Evolutionary conservation across 2,888 invertebrate species (phyloP).

Genomic region (Adela reaumurella): DNA sequence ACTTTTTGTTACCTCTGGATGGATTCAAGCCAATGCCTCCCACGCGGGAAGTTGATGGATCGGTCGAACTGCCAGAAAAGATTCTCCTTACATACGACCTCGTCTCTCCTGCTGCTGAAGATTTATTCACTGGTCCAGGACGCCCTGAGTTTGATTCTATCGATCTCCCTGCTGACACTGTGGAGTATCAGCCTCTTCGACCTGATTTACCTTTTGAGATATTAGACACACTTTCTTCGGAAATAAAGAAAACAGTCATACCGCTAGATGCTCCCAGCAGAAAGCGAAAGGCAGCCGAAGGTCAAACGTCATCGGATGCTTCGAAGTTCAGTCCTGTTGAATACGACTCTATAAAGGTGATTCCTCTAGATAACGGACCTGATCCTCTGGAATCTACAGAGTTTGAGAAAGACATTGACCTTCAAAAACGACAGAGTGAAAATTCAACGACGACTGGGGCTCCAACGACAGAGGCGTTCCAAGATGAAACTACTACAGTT

Average conservation of each 20-base stretch:
- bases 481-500: not conserved
- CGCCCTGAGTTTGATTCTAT: constrained; percentile 12
- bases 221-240: constrained; percentile 38
- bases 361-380: constrained; percentile 36
- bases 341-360: constrained; percentile 41
- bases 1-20: constrained; percentile 39
- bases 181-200: constrained; percentile 34
- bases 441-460: constrained; percentile 21
- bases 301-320: constrained; percentile 6
- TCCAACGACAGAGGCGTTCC: constrained; percentile 2
- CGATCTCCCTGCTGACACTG: constrained; percentile 23
- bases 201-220: constrained; percentile 36
- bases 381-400: too few species aligned
- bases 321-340: constrained; percentile 36
- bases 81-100: constrained; percentile 40
- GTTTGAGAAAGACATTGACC: constrained; percentile 15
- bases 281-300: constrained; percentile 23
- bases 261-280: constrained; percentile 35
- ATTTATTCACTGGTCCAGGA: constrained; percentile 11
- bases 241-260: constrained; percentile 26
- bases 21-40: constrained; percentile 46
- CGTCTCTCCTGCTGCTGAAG: constrained; percentile 24
- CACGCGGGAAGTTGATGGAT: constrained; percentile 33
- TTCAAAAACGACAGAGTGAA: constrained; percentile 23
- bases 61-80: constrained; percentile 41